Evolutionary conservation across 2,888 invertebrate genomes (phyloP), one percentile per base, ranked within the genome.

Genomic region (Choristoneura rosaceana): DNA sequence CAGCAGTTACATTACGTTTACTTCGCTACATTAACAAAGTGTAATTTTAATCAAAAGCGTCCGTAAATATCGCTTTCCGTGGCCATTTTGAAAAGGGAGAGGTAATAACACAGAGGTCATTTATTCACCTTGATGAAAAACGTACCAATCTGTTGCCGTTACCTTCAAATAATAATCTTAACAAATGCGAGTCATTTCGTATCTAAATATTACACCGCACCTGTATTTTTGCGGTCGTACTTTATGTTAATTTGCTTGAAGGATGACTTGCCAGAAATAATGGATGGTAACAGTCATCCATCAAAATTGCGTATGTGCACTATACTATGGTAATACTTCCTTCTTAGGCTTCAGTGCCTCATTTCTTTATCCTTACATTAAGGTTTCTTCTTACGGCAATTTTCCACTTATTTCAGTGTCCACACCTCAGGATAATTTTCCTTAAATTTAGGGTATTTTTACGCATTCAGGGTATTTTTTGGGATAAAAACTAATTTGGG

Each of bases 81-180:
- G 50, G 15, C 50, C 50, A 3, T 8, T 52, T 52, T 52, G 8
- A 8, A 52, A 52, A 52, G 25, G 25, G 25, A 25, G 25, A 52
- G 50, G 50, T 15, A 52, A 52, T 52, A 52, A 52, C 50, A 15
- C 2, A 9, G 33, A 58, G 15, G 59, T n/a, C 14, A n/a, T 59
- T 59, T 7, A 3, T 59, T 59, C 34, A n/a, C 59, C 59, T 59
- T 34, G 34, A 59, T 59, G 33, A n/a, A 59, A 58, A 59, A 14
- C 59, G 59, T 34, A n/a, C 34, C 59, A 34, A 59, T 34, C 59
- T 59, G 59, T 59, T 59, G 34, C 34, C 4, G 55, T 55, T 34
- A 34, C 59, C 59, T 59, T 59, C n/a, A 58, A 59, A 47, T 47
- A 59, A 59, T 34, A 59, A 59, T 59, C 59, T 59, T 59, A n/a